A percentile compares a stretch with the other conserved stretches of the same genome.
Conservation (phyloP, 1,140 invertebrate species). For the Lordiphosa stackelbergi region DNA sequence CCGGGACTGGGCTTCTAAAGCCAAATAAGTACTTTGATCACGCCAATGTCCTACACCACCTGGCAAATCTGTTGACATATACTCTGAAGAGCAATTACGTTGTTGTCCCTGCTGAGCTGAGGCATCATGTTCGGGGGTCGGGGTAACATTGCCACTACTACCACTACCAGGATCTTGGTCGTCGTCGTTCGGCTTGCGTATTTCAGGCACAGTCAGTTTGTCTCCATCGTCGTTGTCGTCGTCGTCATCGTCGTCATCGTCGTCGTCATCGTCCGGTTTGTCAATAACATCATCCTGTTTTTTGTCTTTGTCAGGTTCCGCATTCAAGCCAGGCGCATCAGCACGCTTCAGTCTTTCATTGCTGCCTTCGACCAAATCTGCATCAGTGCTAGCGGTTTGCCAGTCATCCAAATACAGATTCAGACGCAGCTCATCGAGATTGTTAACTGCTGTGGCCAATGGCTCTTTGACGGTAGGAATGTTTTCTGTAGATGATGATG, state of each 20-base stretch:
- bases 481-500: constrained; percentile 58
- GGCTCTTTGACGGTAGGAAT: constrained; percentile 59
- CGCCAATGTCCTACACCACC: constrained; percentile 89
- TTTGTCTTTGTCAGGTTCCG: constrained; percentile 65
- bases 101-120: constrained; percentile 65
- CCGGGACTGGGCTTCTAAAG: constrained; percentile 64
- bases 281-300: constrained; percentile 47
- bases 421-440: constrained; percentile 48
- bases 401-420: constrained; percentile 67
- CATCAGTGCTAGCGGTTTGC: constrained; percentile 28
- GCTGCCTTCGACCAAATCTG: constrained; percentile 34
- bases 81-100: constrained; percentile 80
- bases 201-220: constrained; percentile 69
- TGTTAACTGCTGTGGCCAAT: constrained; percentile 17
- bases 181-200: constrained; percentile 76
- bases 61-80: constrained; percentile 85
- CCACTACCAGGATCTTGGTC: constrained; percentile 81
- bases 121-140: constrained; percentile 74
- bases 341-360: constrained; percentile 44
- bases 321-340: constrained; percentile 31
- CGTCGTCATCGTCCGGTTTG: constrained; percentile 54
- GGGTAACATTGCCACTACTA: constrained; percentile 81
- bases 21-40: constrained; percentile 89
- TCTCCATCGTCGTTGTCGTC: constrained; percentile 72
- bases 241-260: constrained; percentile 77